phyloP scores from a whole-genome alignment of 37 sponge, comb jelly and placozoan genomes.

The Diacarnus erythraeanus region DNA sequence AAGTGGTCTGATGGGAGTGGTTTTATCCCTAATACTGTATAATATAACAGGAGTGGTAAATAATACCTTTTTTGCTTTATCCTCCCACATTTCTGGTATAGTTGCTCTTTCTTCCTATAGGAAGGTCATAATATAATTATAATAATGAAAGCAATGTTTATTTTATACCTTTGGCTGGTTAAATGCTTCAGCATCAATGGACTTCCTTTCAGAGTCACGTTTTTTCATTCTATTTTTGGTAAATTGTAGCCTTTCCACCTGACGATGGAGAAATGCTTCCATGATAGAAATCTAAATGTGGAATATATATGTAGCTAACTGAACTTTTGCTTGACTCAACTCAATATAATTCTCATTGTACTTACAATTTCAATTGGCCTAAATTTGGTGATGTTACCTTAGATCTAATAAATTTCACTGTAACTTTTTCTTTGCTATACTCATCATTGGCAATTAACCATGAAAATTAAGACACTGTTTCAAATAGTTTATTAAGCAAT shows the following conservation, averaged over 20 bases:
- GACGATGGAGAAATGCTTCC: constrained; percentile 86
- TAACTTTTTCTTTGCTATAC: too few species aligned
- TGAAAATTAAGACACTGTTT: too few species aligned
- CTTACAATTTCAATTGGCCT: neutral
- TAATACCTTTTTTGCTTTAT: constrained; percentile 28
- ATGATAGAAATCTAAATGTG: constrained; percentile 43
- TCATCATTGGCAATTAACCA: too few species aligned
- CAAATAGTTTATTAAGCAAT: too few species aligned
- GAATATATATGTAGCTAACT: neutral
- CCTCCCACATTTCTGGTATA: constrained; percentile 21
- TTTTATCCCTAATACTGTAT: too few species aligned
- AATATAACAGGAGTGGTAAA: too few species aligned
- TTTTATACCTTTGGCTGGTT: neutral
- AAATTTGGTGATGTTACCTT: too few species aligned
- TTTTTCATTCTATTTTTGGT: constrained; percentile 18
- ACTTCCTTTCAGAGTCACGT: constrained; percentile 63
- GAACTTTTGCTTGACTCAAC: too few species aligned
- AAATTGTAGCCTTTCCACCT: constrained; percentile 63
- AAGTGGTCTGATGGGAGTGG: too few species aligned
- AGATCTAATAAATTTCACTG: too few species aligned
- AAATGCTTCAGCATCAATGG: neutral
- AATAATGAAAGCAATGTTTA: neutral
- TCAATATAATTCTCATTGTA: too few species aligned
- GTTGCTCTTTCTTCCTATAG: neutral
- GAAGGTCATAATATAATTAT: neutral